Evolutionary conservation across 2,113 vertebrate genomes (phyloP), one percentile per base, ranked within the genome.

Genomic region (Nothoprocta perdicaria): DNA sequence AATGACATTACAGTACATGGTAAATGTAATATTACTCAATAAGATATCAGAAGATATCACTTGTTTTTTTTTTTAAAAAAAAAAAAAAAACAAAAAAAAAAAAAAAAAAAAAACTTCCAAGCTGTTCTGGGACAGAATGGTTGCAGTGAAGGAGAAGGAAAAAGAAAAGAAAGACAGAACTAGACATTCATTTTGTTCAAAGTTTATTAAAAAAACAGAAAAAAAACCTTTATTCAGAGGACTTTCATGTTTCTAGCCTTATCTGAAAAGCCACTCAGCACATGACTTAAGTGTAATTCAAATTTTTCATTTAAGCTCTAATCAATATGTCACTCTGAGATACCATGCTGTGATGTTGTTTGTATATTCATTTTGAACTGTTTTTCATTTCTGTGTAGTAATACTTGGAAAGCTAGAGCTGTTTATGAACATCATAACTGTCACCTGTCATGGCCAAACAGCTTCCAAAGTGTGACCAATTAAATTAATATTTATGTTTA

Each of bases 401-500:
- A 93, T 55, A 21, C 40, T 93, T 93, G 61, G 61, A 91, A 92
- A 88, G 81, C 27, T 12, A 52, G 13, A 77, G 11, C 26, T 94
- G 67, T 84, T 95, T 95, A 90, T 87, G 41, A 94, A 27, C 67
- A 88, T 63, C 60, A 18, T 84, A 93, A 75, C 74, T 97, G 75
- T 85, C 75, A 88, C 57, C n/a, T 95, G 80, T 74, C 83, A 90
- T 78, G 62, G 57, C 90, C 71, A 92, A 85, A 94, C 82, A 75
- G 75, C 31, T 62, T 67, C 76, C 27, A 93, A 88, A 86, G 14
- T 68, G 66, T 9, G 11, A 8, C 33, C 61, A 95, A 93, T 96
- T 93, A 82, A 38, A 86, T 93, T 93, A 88, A 85, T 93, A 94
- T 89, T 93, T 89, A 71, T 24, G 1, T 94, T 94, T 95, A 90